A percentile compares a stretch with the other conserved stretches of the same genome.
These are phyloP conservation scores for Triops cancriformis DNA, from an alignment of 1,140 invertebrate species.

Conservation along the genomic window DNA sequence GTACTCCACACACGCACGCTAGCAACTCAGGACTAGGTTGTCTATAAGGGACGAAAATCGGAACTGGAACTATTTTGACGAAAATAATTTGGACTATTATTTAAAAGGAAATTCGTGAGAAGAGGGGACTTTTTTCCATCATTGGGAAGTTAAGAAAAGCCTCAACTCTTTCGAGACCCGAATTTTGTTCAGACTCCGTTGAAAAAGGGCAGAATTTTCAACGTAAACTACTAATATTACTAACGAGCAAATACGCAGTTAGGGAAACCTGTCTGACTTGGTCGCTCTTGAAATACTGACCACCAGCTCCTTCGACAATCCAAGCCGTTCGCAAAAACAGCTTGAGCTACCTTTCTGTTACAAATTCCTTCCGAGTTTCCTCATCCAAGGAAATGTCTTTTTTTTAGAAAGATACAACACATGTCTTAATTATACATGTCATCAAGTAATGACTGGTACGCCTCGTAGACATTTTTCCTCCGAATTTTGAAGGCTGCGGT, in stretches of 20 bases:
- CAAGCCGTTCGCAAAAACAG: not conserved
- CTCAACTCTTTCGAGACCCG: too few species aligned
- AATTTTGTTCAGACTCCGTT: too few species aligned
- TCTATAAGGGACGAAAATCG: not conserved
- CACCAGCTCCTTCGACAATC: not conserved
- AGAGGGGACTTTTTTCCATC: not conserved
- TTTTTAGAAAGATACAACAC: not conserved
- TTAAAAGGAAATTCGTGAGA: not conserved
- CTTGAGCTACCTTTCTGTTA: not conserved
- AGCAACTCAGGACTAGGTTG: not conserved
- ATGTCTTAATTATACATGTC: slow-evolving; percentile 60
- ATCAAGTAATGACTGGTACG: slow-evolving; percentile 82
- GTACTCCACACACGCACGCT: not conserved
- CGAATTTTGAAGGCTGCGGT: slow-evolving; percentile 97
- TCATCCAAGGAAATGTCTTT: not conserved
- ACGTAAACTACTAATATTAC: not conserved
- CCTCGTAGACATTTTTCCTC: slow-evolving; percentile 86
- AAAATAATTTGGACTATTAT: not conserved
- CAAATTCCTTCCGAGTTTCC: not conserved
- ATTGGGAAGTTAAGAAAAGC: too few species aligned
- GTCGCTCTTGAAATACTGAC: not conserved
- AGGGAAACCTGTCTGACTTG: not conserved
- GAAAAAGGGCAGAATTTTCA: too few species aligned
- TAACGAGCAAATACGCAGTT: not conserved
- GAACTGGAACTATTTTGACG: not conserved